Base-by-base conservation (phyloP, 2,797 vertebrate genomes). In the Oreochromis grahami region DNA sequence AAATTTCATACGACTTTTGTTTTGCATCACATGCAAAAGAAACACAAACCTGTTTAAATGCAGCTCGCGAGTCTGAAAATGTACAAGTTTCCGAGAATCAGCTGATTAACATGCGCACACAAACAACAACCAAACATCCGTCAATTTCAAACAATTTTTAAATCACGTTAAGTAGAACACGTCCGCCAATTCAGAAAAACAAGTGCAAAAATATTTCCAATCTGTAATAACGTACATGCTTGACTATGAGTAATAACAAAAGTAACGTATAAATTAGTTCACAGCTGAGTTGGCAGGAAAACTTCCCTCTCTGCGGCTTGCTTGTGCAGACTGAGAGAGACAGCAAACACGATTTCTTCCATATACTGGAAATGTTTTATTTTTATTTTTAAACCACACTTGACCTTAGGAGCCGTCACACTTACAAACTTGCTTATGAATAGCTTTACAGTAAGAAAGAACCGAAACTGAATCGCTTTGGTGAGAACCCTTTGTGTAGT, bases 121-220 rank as follows among this genome's bases (percentile, higher is more conserved):
- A 86, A 74, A 82, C 13, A 83, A 53, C 11, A 56, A 76, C 5
- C n/a, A 81, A 70, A 76, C 74, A 14, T 52, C 32, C 58, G 43
- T 50, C 56, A 2, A 84, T 51, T 12, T 82, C 6, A 58, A 84
- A 72, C 4, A 6, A 50, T 48, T 58, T 55, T 65, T n/a, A 87
- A 82, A 52, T 65, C 19, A 43, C 58, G 55, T 53, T 84, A 86
- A 80, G 79, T 3, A 41, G 26, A 63, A 84, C 48, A 78, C 38
- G 78, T 21, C 51, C 36, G 1, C 78, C 21, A 77, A 8, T 56
- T 70, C 32, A 79, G 55, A 76, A 81, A 83, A 72, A 63, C 45
- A 12, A 79, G 78, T 89, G 83, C 80, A 86, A 84, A 86, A 76
- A 63, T 13, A 43, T 26, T 77, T 80, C 21, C 4, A 72, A 45